These are phyloP conservation scores for Aspiorhynchus laticeps DNA, from an alignment of 2,113 vertebrate species.

Conservation along the genomic window DNA sequence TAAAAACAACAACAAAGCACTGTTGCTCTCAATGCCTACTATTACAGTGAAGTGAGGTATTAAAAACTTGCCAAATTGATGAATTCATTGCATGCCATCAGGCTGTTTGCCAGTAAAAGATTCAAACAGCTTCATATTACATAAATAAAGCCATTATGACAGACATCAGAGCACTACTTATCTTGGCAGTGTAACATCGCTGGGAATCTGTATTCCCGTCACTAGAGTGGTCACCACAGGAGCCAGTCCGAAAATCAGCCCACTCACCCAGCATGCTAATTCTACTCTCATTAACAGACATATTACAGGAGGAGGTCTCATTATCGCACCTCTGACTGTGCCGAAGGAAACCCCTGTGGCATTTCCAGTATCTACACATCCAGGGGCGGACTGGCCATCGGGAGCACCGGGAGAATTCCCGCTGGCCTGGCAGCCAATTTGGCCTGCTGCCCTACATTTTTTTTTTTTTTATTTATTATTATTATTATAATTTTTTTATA, in stretches of 20 bases:
- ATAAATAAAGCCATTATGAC: conserved; percentile 4
- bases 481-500: too few relatives aligned
- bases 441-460: too few relatives aligned
- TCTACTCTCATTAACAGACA: conserved; percentile 27
- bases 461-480: too few relatives aligned
- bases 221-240: conserved; percentile 16
- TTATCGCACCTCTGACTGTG: conserved; percentile 34
- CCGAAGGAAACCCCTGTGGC: not conserved
- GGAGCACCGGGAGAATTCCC: too few relatives aligned
- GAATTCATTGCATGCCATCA: not conserved
- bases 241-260: not conserved
- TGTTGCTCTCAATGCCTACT: not conserved
- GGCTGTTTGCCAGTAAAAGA: not conserved
- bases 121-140: not conserved
- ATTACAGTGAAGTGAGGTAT: not conserved
- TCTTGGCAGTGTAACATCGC: not conserved
- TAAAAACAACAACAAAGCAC: not conserved
- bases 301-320: conserved; percentile 41
- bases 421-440: too few relatives aligned
- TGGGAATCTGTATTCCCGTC: conserved; percentile 15
- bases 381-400: too few relatives aligned
- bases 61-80: not conserved
- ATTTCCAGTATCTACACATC: conserved; percentile 20
- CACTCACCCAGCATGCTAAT: conserved; percentile 18
- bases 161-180: not conserved